Evolutionary conservation across 2,797 vertebrate genomes (phyloP).

Genomic region (Lepilemur septentrionalis): DNA sequence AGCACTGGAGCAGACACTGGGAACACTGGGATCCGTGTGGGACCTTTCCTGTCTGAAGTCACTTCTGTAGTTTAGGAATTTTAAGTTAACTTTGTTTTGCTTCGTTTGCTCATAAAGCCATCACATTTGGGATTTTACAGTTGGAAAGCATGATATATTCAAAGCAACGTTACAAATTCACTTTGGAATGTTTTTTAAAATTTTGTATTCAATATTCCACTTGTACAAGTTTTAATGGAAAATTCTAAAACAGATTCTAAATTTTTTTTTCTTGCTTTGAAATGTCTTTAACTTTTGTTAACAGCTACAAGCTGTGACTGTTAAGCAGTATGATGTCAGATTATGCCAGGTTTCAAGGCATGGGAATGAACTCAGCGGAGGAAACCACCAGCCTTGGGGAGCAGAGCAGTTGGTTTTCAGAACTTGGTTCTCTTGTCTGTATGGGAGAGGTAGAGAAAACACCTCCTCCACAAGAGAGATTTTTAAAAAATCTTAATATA

Average conservation of each 20-base stretch:
- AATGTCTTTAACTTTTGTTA: not conserved
- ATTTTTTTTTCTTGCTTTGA: not conserved
- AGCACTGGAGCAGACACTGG: accelerated
- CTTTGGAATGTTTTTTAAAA: not conserved
- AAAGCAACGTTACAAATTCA: not conserved
- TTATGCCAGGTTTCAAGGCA: not conserved
- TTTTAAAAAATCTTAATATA: not conserved
- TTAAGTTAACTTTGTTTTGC: not conserved
- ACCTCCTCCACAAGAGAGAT: not conserved
- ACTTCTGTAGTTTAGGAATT: not conserved
- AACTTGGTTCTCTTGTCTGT: not conserved
- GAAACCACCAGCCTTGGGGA: accelerated
- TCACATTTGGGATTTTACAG: not conserved
- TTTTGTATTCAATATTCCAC: not conserved
- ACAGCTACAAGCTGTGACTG: not conserved
- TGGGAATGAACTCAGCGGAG: not conserved
- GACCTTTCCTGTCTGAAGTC: not conserved
- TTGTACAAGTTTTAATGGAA: not conserved
- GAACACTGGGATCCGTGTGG: accelerated
- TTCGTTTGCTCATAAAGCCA: not conserved
- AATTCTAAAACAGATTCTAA: not conserved
- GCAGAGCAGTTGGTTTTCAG: not conserved
- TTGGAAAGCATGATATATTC: not conserved
- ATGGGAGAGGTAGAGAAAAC: not conserved
- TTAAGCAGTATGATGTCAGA: not conserved